Evolutionary conservation across 2,113 vertebrate species (phyloP), one percentile per base, ranked within the genome.

Genomic region (Montifringilla adamsi): DNA sequence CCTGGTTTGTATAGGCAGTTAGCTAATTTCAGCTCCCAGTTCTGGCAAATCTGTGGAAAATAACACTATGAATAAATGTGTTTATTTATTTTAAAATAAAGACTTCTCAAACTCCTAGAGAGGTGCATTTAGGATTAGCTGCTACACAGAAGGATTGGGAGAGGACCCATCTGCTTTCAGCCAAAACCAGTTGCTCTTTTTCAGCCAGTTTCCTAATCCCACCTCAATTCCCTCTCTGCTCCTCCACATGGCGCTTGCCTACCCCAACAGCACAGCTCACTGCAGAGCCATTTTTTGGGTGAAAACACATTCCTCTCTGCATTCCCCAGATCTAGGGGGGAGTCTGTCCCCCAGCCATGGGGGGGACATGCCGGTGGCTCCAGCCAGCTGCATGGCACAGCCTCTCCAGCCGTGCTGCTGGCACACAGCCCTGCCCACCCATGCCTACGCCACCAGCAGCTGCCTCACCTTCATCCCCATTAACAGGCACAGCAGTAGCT

Each of bases 391-490:
- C 31, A 15, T 1, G 4, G 30, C 39, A 84, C 7, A 1, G 3
- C 37, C 10, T 14, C 4, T 18, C 9, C 31, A 52, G 31, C 35
- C 4, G 0, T 1, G 20, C 50, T 26, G n/a, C 56, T 43, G 74
- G 15, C 43, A 21, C 2, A 0, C 35, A 67, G 72, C 46, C 37
- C 28, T 80, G 21, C 62, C 15, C 22, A 26, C 6, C 46, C 68
- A 35, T 6, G 2, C 0, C 67, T 11, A 0, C 3, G 16, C 41
- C 53, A 46, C 46, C 3, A 4, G 17, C 1, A 3, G 27, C 62
- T 85, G 53, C 67, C 39, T 26, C 18, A 14, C 67, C 64, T 52
- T 14, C 5, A 6, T 16, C 52, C 50, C 33, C 41, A 12, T 4
- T 22, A 9, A 26, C 1, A 56, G 53, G 17, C 46, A 18, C 43